Percentiles rank a stretch among this genome's conserved stretches.
These are phyloP conservation scores for Chrysolina americana DNA, from an alignment of 2,888 invertebrate species.

Conservation along the genomic window DNA sequence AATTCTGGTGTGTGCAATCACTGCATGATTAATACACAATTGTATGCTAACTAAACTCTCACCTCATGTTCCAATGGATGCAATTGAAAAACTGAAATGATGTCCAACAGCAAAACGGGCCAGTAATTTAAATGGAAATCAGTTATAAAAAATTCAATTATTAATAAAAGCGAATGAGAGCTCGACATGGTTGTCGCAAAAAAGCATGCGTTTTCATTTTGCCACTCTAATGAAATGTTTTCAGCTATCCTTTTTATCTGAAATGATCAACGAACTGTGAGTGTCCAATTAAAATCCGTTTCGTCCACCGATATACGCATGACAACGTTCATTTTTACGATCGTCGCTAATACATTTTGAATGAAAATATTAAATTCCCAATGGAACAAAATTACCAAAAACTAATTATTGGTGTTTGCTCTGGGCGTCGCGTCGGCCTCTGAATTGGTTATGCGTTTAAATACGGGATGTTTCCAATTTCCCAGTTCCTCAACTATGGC, in stretches of 20 bases:
- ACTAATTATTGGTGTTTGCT: constrained; percentile 27
- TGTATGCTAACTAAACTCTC: neutral
- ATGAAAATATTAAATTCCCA: constrained; percentile 39
- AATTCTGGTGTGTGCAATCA: neutral
- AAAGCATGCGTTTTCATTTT: constrained; percentile 47
- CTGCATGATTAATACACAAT: neutral
- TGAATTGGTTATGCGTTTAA: neutral
- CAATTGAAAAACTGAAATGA: constrained; percentile 12
- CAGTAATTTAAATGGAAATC: constrained; percentile 48
- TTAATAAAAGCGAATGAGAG: constrained; percentile 49
- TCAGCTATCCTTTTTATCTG: constrained; percentile 50
- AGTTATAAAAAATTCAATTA: constrained; percentile 48
- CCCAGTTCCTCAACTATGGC: too few species aligned
- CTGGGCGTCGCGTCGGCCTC: neutral
- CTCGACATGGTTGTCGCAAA: constrained; percentile 38
- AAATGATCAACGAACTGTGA: constrained; percentile 47
- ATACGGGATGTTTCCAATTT: neutral
- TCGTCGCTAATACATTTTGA: constrained; percentile 33
- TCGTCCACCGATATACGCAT: constrained; percentile 31
- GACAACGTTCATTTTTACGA: constrained; percentile 19
- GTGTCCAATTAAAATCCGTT: constrained; percentile 51
- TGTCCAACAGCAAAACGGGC: constrained; percentile 31
- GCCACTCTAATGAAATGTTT: constrained; percentile 50
- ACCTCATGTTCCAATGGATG: neutral
- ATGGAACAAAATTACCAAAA: constrained; percentile 33